phyloP scores from a whole-genome alignment of 2,113 vertebrate species.

The Ondatra zibethicus region DNA sequence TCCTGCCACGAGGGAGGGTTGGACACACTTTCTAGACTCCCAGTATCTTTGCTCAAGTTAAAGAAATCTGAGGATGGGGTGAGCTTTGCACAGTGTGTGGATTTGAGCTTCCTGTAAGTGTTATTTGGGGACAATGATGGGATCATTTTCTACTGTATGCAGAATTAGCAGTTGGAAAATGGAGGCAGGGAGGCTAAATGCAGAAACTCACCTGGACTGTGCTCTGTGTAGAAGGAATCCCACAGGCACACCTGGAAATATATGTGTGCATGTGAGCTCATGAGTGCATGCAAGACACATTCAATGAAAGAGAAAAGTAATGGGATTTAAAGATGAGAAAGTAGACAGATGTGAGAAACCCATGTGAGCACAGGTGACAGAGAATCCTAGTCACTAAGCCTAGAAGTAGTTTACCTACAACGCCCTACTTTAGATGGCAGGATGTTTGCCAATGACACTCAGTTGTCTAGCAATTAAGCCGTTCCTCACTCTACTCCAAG shows the following conservation, averaged over 20 bases:
- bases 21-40: background rate
- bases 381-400: background rate
- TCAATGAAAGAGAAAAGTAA: background rate
- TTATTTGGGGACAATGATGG: too few species aligned
- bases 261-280: accelerated
- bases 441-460: background rate
- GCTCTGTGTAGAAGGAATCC: background rate
- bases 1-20: background rate
- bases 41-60: background rate
- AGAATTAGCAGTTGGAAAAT: background rate
- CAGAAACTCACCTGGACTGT: background rate
- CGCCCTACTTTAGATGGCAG: background rate
- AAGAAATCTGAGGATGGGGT: background rate
- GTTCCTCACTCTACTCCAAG: background rate
- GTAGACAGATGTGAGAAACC: background rate
- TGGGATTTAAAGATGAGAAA: background rate
- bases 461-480: background rate
- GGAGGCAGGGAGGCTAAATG: background rate
- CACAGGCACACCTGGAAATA: accelerated
- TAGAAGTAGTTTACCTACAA: background rate
- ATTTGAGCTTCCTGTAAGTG: background rate
- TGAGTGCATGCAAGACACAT: background rate
- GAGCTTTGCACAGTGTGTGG: background rate
- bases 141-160: accelerated
- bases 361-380: background rate